phyloP scores from a whole-genome alignment of 2,797 vertebrate species.

The Petrocephalus sullivani region DNA sequence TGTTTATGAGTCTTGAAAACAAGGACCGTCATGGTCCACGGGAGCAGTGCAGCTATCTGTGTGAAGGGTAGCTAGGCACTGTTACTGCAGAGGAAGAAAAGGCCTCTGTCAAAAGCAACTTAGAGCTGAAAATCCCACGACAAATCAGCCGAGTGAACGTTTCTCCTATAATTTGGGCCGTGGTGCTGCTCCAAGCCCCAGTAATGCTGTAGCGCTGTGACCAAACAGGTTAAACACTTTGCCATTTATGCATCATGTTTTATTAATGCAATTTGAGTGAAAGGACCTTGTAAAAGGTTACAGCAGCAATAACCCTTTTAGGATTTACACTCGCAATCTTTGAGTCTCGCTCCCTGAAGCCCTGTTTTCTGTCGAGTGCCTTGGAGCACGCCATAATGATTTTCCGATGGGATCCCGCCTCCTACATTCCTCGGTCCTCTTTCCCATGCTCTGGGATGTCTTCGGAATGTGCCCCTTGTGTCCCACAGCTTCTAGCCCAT shows the following conservation, averaged over 20 bases:
- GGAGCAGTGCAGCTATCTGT: neutral
- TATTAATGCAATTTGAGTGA: neutral
- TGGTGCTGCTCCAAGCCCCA: neutral
- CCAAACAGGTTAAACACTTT: neutral
- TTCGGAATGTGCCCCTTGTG: neutral
- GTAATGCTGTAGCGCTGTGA: neutral
- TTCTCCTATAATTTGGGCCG: neutral
- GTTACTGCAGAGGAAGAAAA: neutral
- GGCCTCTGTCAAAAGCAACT: neutral
- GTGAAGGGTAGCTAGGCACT: neutral
- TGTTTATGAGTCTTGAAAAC: neutral
- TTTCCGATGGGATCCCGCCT: neutral
- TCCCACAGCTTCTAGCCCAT: neutral
- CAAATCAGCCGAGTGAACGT: neutral
- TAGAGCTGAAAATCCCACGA: neutral
- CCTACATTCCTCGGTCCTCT: conserved; percentile 1
- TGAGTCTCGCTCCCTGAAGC: neutral
- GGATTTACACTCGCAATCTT: neutral
- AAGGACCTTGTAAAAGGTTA: neutral
- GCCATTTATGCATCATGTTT: neutral
- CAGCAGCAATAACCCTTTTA: neutral
- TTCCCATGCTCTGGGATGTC: neutral
- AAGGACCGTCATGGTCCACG: neutral
- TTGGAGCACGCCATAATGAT: neutral
- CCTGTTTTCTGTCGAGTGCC: neutral